Evolutionary conservation across 2,888 invertebrate species (phyloP).

Genomic region (Myathropa florea): DNA sequence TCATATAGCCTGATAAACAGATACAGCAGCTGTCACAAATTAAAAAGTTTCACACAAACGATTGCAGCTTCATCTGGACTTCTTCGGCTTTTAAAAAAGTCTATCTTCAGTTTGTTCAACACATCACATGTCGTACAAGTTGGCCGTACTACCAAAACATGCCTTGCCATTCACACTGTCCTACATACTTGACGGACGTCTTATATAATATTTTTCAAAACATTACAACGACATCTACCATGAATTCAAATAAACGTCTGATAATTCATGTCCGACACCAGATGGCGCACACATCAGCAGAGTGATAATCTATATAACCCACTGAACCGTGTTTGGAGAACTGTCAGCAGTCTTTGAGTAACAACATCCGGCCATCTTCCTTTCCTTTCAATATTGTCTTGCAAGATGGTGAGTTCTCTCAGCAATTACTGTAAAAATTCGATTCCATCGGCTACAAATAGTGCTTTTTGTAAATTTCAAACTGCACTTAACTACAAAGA

Average conservation of each 20-base stretch:
- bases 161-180: too few species aligned
- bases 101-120: too few species aligned
- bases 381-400: slow-evolving; percentile 79
- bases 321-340: slow-evolving; percentile 24
- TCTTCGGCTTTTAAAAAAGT: too few species aligned
- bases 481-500: slow-evolving; percentile 19
- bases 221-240: too few species aligned
- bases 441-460: slow-evolving; percentile 73
- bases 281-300: slow-evolving; percentile 20
- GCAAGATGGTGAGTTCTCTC: slow-evolving; percentile 80
- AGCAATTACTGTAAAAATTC: slow-evolving; percentile 73
- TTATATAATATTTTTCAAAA: too few species aligned
- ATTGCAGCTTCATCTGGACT: too few species aligned
- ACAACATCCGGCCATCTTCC: slow-evolving; percentile 76
- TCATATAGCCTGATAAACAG: too few species aligned
- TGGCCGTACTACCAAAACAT: too few species aligned
- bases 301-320: slow-evolving; percentile 2
- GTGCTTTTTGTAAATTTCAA: slow-evolving; percentile 45
- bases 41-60: too few species aligned
- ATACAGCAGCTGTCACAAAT: too few species aligned
- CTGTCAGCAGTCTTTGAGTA: slow-evolving; percentile 53
- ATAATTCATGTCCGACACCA: not conserved
- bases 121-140: too few species aligned
- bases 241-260: not conserved
- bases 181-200: too few species aligned